Conservation (phyloP, 1,140 invertebrate genomes). For the Magallana gigas region DNA sequence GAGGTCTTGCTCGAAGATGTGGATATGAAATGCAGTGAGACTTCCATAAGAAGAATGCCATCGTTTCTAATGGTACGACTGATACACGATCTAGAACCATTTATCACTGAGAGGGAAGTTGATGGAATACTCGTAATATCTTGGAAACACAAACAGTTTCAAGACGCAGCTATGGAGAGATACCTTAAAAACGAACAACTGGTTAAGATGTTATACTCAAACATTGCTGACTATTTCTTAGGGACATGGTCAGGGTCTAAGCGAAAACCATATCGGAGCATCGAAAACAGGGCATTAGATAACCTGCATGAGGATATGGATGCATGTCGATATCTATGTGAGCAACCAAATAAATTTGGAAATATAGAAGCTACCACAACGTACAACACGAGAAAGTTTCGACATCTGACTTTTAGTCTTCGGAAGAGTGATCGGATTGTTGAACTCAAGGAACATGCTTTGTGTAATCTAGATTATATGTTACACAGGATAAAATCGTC, state of each 20-base stretch:
- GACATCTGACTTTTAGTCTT: constrained; percentile 66
- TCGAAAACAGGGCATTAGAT: constrained; percentile 88
- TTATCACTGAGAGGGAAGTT: constrained; percentile 95
- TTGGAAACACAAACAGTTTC: constrained; percentile 71
- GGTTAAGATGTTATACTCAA: constrained; percentile 95
- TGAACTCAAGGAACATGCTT: constrained; percentile 59
- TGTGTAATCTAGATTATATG: constrained; percentile 73
- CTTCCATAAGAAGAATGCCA: constrained; percentile 68
- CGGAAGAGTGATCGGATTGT: constrained; percentile 59
- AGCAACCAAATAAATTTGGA: constrained; percentile 93
- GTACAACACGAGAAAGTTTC: constrained; percentile 72
- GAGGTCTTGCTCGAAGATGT: constrained; percentile 72
- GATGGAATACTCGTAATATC: constrained; percentile 81
- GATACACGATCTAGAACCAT: constrained; percentile 95
- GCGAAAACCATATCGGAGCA: constrained; percentile 95
- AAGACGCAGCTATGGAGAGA: constrained; percentile 84
- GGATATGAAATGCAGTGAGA: constrained; percentile 54
- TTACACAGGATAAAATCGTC: constrained; percentile 65
- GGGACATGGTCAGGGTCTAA: constrained; percentile 94
- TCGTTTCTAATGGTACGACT: constrained; percentile 65
- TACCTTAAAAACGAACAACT: constrained; percentile 95
- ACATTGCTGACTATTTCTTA: constrained; percentile 97
- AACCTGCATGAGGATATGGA: constrained; percentile 89
- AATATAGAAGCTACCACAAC: constrained; percentile 44
- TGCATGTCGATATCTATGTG: constrained; percentile 95